Conservation (phyloP, 1,140 invertebrate genomes). For the Oedothorax gibbosus region DNA sequence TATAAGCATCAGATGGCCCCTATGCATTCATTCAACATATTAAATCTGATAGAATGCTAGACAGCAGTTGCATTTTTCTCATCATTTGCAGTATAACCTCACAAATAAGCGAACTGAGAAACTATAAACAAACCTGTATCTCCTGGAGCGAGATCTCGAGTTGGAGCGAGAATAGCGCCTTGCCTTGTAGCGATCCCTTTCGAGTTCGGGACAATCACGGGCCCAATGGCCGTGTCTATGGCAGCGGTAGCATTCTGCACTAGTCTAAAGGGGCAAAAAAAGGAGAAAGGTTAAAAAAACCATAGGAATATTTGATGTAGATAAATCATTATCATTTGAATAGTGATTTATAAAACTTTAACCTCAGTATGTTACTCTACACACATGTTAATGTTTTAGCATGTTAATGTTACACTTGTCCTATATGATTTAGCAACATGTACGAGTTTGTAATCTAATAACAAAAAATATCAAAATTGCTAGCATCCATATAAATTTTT, state of each 20-base stretch:
- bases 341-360: too few species aligned
- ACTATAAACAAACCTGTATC: conserved; percentile 9
- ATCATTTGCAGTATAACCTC: conserved; percentile 16
- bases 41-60: not conserved
- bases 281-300: too few species aligned
- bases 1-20: conserved; percentile 52
- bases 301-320: too few species aligned
- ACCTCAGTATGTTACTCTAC: too few species aligned
- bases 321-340: too few species aligned
- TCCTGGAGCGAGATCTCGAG: conserved; percentile 28
- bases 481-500: too few species aligned
- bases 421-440: too few species aligned
- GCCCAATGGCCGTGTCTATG: conserved; percentile 69
- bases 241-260: conserved; percentile 68
- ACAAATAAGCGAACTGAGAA: not conserved
- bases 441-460: too few species aligned
- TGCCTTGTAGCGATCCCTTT: conserved; percentile 56
- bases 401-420: too few species aligned
- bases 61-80: conserved; percentile 21
- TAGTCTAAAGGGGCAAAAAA: not conserved
- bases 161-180: conserved; percentile 59
- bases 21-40: conserved; percentile 36
- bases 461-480: too few species aligned
- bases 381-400: too few species aligned
- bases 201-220: conserved; percentile 68